A percentile compares a stretch with the other conserved stretches of the same genome.
Conservation (phyloP, 2,797 vertebrate species). For the Crenuchus spilurus region DNA sequence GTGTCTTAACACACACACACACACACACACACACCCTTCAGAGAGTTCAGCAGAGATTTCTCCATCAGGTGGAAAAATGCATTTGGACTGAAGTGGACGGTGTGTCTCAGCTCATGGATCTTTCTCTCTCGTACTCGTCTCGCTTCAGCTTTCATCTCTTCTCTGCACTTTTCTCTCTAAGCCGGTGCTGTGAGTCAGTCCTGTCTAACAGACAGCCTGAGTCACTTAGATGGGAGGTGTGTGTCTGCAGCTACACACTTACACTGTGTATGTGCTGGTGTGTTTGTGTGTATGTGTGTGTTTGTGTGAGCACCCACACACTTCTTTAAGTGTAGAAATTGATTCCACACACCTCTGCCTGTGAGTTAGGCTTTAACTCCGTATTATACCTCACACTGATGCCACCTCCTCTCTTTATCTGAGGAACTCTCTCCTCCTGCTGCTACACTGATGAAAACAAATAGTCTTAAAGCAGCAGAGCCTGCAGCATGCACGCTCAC, state of each 20-base stretch:
- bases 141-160: constrained; percentile 34
- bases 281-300: background rate
- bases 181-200: constrained; percentile 38
- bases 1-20: background rate
- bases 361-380: constrained; percentile 5
- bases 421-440: background rate
- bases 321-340: constrained; percentile 27
- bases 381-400: background rate
- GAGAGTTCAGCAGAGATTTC: constrained; percentile 12
- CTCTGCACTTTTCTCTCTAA: constrained; percentile 24
- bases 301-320: background rate
- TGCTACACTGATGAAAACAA: constrained; percentile 13
- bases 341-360: constrained; percentile 13
- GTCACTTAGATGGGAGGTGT: constrained; percentile 42
- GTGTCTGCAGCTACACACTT: constrained; percentile 24
- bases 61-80: constrained; percentile 14
- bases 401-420: constrained; percentile 10
- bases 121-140: background rate
- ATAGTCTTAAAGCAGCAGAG: constrained; percentile 8
- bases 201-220: constrained; percentile 33
- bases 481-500: background rate
- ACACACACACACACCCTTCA: constrained; percentile 15
- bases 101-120: constrained; percentile 10
- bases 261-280: background rate
- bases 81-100: constrained; percentile 21